These are phyloP conservation scores for Pinna nobilis DNA, from an alignment of 1,140 invertebrate genomes.

Conservation along the genomic window DNA sequence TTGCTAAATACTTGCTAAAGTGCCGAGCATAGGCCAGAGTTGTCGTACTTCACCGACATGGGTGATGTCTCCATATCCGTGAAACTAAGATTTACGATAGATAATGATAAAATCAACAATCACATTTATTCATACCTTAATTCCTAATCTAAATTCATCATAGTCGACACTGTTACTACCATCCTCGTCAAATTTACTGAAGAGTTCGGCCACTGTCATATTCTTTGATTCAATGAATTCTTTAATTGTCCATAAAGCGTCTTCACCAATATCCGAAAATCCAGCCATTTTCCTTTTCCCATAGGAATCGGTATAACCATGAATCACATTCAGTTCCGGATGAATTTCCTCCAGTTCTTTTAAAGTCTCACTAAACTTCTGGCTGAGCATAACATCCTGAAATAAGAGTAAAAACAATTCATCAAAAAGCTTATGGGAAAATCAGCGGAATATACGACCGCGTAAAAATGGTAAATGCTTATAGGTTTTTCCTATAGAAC, in stretches of 20 bases:
- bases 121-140: conserved; percentile 51
- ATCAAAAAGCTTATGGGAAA: not conserved
- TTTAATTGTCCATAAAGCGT: conserved; percentile 60
- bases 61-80: too few species aligned
- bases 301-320: conserved; percentile 65
- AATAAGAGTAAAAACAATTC: not conserved
- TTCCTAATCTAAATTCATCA: conserved; percentile 67
- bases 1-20: too few species aligned
- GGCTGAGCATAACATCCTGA: conserved; percentile 61
- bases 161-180: conserved; percentile 66
- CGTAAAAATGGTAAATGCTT: too few species aligned
- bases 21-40: too few species aligned
- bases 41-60: too few species aligned
- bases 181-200: conserved; percentile 65
- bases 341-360: conserved; percentile 51
- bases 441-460: too few species aligned
- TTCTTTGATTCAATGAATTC: conserved; percentile 59
- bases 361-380: conserved; percentile 42
- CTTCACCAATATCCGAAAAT: conserved; percentile 59
- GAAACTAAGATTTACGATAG: too few species aligned
- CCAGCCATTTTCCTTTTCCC: conserved; percentile 61
- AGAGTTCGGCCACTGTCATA: conserved; percentile 65
- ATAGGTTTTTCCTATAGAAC: too few species aligned
- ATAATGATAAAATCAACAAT: not conserved
- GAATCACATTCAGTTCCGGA: conserved; percentile 47